Evolutionary conservation across 2,888 invertebrate genomes (phyloP).

Genomic region (Druceiella hillmani): DNA sequence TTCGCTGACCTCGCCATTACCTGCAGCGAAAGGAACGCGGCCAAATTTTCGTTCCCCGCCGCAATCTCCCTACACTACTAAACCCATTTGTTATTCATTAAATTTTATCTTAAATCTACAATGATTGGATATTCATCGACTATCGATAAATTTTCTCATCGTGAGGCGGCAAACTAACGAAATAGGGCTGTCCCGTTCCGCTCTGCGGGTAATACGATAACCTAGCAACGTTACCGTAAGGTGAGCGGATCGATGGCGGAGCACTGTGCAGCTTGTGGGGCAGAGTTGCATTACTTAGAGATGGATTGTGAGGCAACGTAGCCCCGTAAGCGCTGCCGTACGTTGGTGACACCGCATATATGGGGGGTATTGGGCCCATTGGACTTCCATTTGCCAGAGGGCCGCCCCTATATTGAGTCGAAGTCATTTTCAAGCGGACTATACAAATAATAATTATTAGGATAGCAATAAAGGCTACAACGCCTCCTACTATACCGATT

Average conservation of each 20-base stretch:
- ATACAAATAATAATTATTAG: slow-evolving; percentile 86
- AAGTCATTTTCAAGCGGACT: slow-evolving; percentile 68
- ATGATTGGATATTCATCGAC: too few relatives aligned
- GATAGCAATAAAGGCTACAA: slow-evolving; percentile 85
- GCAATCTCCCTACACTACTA: too few relatives aligned
- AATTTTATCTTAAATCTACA: too few relatives aligned
- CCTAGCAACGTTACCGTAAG: too few relatives aligned
- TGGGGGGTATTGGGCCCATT: slow-evolving; percentile 56
- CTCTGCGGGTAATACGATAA: too few relatives aligned
- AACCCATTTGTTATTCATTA: too few relatives aligned
- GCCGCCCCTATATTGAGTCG: slow-evolving; percentile 62
- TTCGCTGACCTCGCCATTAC: too few relatives aligned
- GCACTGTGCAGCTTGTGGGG: slow-evolving; percentile 59
- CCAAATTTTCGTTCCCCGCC: too few relatives aligned
- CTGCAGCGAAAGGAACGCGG: too few relatives aligned
- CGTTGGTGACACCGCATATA: slow-evolving; percentile 42
- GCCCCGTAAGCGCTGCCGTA: slow-evolving; percentile 48
- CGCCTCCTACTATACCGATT: slow-evolving; percentile 91
- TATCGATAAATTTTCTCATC: slow-evolving; percentile 64
- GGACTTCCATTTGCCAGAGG: slow-evolving; percentile 59
- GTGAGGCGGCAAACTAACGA: slow-evolving; percentile 56
- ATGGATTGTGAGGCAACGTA: slow-evolving; percentile 51
- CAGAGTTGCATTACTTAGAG: slow-evolving; percentile 60
- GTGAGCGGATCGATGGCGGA: slow-evolving; percentile 47
- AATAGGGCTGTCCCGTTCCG: slow-evolving; percentile 52